Percentiles rank a stretch among this genome's conserved stretches.
phyloP scores from a whole-genome alignment of 92 coral and sea anemone species.

The Zoanthus sansibaricus region DNA sequence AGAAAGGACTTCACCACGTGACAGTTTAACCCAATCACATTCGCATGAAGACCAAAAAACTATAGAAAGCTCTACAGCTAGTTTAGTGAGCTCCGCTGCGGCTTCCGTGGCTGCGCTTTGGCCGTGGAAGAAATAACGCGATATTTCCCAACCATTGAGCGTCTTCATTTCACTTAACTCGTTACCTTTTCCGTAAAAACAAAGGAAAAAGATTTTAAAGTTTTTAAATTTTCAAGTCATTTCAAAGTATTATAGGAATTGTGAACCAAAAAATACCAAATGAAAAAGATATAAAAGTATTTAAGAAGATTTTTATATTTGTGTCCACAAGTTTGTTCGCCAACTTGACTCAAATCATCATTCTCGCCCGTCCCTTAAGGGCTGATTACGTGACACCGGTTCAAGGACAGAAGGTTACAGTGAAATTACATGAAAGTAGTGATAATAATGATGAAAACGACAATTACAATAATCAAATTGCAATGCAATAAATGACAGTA shows the following conservation, averaged over 20 bases:
- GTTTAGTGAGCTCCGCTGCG: constrained; percentile 93
- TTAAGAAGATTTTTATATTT: too few relatives aligned
- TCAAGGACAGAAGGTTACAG: too few relatives aligned
- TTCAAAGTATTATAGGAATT: neutral
- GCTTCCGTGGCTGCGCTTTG: constrained; percentile 97
- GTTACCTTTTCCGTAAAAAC: neutral
- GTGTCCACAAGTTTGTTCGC: too few relatives aligned
- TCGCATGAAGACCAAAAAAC: constrained; percentile 49
- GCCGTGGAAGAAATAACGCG: constrained; percentile 89
- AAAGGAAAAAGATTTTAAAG: neutral
- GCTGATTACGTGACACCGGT: too few relatives aligned
- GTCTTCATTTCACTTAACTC: neutral
- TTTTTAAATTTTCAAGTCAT: neutral
- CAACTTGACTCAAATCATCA: too few relatives aligned
- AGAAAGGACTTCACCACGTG: constrained; percentile 54
- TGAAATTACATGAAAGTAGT: too few relatives aligned
- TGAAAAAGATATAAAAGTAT: too few relatives aligned
- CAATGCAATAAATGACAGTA: too few relatives aligned
- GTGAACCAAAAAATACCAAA: too few relatives aligned
- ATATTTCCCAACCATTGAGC: neutral
- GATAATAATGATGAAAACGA: too few relatives aligned
- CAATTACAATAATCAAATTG: too few relatives aligned
- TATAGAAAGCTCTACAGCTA: constrained; percentile 72
- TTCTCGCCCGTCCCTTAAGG: too few relatives aligned
- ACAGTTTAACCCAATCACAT: constrained; percentile 36